phyloP scores from a whole-genome alignment of 2,888 invertebrate genomes.

The Elysia crispata region DNA sequence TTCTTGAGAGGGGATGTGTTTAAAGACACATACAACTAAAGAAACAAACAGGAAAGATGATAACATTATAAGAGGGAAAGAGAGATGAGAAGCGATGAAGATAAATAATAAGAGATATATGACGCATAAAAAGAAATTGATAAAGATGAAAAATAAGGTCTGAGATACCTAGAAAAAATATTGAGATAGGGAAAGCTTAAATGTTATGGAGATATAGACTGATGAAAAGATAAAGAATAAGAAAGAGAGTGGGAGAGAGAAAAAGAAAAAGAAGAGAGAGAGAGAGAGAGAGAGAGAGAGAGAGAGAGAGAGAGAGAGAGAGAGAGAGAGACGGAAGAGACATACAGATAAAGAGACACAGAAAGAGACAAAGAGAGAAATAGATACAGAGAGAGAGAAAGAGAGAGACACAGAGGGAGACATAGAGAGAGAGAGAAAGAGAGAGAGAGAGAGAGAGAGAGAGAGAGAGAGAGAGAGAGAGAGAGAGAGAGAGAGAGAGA shows the following conservation, averaged over 20 bases:
- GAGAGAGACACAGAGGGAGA: background rate
- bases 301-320: background rate
- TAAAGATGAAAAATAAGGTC: no score
- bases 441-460: background rate
- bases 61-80: no score
- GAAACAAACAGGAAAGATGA: no score
- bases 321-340: background rate
- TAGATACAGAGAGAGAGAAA: background rate
- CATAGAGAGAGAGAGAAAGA: background rate
- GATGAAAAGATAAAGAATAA: background rate
- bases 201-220: background rate
- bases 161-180: no score
- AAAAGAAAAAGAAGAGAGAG: conserved; percentile 18
- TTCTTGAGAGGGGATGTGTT: no score
- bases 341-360: background rate
- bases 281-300: conserved; percentile 18
- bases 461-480: background rate
- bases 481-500: conserved; percentile 1
- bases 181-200: background rate
- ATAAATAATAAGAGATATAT: background rate
- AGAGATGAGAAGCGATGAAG: no score
- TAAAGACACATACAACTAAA: no score
- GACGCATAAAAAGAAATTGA: no score
- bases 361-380: background rate
- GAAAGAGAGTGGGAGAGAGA: conserved; percentile 15